Conservation (phyloP, 1,140 invertebrate genomes). For the Wiebesia pumilae region DNA sequence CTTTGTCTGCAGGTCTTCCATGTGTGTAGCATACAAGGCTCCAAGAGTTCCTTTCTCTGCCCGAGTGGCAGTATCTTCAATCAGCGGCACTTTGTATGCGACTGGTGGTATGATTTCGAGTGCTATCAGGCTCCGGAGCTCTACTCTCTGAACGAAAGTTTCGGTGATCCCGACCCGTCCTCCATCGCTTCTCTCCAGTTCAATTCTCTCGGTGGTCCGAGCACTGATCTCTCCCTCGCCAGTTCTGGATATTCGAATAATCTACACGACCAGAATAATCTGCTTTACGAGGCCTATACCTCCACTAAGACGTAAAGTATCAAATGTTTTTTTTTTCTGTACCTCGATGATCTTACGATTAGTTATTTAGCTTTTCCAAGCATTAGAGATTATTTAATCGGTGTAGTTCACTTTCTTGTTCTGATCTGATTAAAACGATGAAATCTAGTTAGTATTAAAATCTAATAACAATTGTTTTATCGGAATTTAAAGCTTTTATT, state of each 20-base stretch:
- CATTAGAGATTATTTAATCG: neutral
- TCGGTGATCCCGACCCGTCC: constrained; percentile 51
- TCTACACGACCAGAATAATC: constrained; percentile 27
- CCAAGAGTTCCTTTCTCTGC: constrained; percentile 76
- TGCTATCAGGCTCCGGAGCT: constrained; percentile 71
- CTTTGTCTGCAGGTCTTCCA: constrained; percentile 74
- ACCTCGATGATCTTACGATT: neutral
- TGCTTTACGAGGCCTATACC: constrained; percentile 36
- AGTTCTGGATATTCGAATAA: constrained; percentile 50
- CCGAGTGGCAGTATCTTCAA: constrained; percentile 78
- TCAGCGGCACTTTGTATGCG: constrained; percentile 77
- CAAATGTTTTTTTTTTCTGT: neutral
- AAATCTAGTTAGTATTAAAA: too few species aligned
- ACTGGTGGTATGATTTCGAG: constrained; percentile 78
- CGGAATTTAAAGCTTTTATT: too few species aligned
- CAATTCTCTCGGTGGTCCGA: neutral
- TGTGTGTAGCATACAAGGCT: constrained; percentile 76
- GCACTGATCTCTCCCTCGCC: constrained; percentile 59
- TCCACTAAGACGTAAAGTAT: constrained; percentile 26
- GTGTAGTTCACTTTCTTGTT: too few species aligned
- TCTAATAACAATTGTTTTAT: too few species aligned
- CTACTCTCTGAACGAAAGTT: constrained; percentile 71
- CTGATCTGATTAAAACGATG: too few species aligned
- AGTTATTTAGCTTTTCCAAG: neutral
- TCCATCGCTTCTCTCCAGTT: constrained; percentile 45